phyloP scores from a whole-genome alignment of 2,888 invertebrate genomes.

The Epinotia demarniana region DNA sequence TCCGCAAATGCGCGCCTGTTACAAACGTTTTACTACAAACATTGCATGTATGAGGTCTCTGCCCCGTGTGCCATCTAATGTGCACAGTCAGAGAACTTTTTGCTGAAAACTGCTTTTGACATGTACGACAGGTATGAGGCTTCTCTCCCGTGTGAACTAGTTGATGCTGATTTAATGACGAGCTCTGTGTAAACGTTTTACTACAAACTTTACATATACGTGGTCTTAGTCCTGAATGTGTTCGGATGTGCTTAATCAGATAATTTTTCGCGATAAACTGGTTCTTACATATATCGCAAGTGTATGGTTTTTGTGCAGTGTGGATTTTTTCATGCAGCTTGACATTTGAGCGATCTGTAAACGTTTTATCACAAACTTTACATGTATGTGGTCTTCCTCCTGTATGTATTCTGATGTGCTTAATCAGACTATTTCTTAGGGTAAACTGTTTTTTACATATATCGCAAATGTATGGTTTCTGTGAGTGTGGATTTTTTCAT shows the following conservation, averaged over 20 bases:
- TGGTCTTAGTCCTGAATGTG: neutral
- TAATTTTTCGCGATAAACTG: neutral
- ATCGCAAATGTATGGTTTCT: neutral
- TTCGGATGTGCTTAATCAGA: neutral
- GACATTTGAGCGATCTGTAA: neutral
- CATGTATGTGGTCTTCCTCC: neutral
- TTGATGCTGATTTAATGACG: neutral
- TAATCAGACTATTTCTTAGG: neutral
- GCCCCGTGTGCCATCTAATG: too few species aligned
- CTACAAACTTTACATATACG: neutral
- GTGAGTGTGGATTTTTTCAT: neutral
- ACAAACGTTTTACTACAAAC: too few species aligned
- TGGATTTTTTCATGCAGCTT: neutral
- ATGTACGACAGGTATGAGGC: neutral
- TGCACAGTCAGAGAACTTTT: too few species aligned
- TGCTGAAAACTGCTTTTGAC: neutral
- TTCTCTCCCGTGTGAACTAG: too few species aligned
- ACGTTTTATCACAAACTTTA: neutral
- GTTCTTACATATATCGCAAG: neutral
- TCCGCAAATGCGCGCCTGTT: too few species aligned
- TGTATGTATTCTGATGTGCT: neutral
- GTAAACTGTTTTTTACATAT: neutral
- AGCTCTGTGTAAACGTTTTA: neutral
- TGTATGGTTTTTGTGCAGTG: neutral
- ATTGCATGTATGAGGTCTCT: too few species aligned